Conservation (phyloP, 2,888 invertebrate species). For the Dione juno region DNA sequence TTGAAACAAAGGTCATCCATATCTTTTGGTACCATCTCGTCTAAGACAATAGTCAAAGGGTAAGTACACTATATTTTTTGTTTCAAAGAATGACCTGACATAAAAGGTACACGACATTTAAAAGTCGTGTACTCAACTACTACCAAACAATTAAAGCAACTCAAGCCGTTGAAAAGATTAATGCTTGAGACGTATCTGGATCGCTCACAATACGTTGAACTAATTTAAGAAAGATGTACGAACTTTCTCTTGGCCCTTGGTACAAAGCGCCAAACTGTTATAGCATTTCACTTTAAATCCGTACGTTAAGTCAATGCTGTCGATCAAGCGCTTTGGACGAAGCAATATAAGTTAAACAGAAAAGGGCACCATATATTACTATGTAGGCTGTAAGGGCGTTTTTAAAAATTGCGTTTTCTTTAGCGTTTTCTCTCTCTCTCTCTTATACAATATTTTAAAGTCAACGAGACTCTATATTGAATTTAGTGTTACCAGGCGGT, state of each 20-base stretch:
- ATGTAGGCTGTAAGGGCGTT: too few species aligned
- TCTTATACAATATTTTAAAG: too few species aligned
- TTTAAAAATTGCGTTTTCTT: too few species aligned
- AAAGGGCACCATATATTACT: neutral
- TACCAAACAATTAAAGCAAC: constrained; percentile 64
- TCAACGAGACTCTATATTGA: too few species aligned
- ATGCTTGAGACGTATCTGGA: constrained; percentile 68
- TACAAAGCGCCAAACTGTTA: constrained; percentile 55
- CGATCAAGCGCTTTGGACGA: neutral
- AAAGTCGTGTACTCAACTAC: constrained; percentile 50
- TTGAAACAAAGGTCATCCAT: constrained; percentile 37
- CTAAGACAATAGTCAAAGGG: constrained; percentile 43
- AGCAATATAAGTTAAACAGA: neutral
- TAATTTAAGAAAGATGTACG: constrained; percentile 68
- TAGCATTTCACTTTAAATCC: constrained; percentile 54
- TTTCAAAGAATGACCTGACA: constrained; percentile 44
- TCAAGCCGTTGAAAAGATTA: constrained; percentile 64
- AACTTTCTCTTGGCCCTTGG: constrained; percentile 79
- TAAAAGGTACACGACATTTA: constrained; percentile 45
- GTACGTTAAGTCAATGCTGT: constrained; percentile 1
- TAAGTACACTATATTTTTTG: constrained; percentile 40
- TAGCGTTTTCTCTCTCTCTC: too few species aligned
- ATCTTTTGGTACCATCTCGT: constrained; percentile 34
- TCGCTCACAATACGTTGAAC: constrained; percentile 64
- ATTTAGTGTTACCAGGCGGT: too few species aligned